Evolutionary conservation across 2,797 vertebrate species (phyloP), one percentile per base, ranked within the genome.

Genomic region (Naso thynnoides): DNA sequence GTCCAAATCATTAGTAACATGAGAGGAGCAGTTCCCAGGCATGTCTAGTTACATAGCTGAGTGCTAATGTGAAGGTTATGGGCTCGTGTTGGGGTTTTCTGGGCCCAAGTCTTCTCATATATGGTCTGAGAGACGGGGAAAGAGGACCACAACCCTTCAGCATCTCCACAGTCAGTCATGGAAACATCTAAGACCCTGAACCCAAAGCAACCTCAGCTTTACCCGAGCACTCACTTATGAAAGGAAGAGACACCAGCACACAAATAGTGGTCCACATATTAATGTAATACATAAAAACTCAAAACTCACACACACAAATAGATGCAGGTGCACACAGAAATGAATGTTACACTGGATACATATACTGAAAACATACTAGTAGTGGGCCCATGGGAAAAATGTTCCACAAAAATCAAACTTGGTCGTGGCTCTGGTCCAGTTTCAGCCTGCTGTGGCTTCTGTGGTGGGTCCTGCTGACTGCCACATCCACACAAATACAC

Each of bases 1-100:
- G 90, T 93, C 90, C 78, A 90, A 93, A 88, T 86, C 89, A 91
- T 93, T 91, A 93, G 91, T 90, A 91, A 93, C 78, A 66, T 84
- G 88, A 93, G 91, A 89, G 69, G 80, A 84, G 89, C 76, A 21
- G 76, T 91, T 91, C 89, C 84, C 90, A 90, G 90, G 83, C 89
- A 88, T 82, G 86, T 86, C 82, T 83, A 52, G 57, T 88, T 90
- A 86, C 87, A 87, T 86, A 89, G 81, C 14, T 82, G 76, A 88
- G 84, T 73, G 80, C 88, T 89, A 87, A 86, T 77, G 74, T 81
- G 77, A 71, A 69, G 74, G 82, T 71, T 71, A 64, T 70, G 69
- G 85, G 73, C 80, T 74, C 24, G 41, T 69, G 83, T 75, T 83
- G 69, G 76, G 76, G 70, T 82, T 76, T 67, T 49, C 76, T 59